Percentiles rank a stretch among this genome's conserved stretches.
These are phyloP conservation scores for Sinella curviseta DNA, from an alignment of 1,140 invertebrate genomes.

Conservation along the genomic window DNA sequence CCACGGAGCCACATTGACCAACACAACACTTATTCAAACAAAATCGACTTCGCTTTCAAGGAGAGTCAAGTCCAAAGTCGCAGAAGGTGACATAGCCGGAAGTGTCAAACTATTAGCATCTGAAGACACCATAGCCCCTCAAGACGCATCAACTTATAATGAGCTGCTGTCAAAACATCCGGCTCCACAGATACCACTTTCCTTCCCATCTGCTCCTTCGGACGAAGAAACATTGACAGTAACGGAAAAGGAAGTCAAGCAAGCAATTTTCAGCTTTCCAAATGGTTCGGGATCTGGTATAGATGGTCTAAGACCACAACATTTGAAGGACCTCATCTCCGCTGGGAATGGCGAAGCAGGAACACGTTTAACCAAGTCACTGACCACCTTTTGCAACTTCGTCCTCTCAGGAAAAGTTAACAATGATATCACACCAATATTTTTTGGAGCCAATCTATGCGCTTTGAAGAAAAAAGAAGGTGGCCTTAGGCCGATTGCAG, in stretches of 20 bases:
- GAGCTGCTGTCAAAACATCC: background rate
- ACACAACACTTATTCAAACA: too few species aligned
- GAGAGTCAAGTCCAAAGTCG: background rate
- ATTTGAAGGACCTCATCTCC: background rate
- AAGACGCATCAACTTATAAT: background rate
- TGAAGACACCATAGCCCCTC: background rate
- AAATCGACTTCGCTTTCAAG: background rate
- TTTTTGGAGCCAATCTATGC: slow-evolving; percentile 18
- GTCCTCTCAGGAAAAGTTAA: background rate
- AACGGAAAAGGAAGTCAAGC: background rate
- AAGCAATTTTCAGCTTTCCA: background rate
- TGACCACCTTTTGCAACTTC: slow-evolving; percentile 5
- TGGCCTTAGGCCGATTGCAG: slow-evolving; percentile 26
- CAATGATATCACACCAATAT: background rate
- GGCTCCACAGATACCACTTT: background rate
- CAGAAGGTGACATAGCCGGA: background rate
- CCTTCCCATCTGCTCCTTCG: background rate
- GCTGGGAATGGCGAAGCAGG: background rate
- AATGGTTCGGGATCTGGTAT: background rate
- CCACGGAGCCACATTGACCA: too few species aligned
- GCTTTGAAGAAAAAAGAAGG: slow-evolving; percentile 30
- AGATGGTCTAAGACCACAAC: background rate
- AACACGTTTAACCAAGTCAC: background rate
- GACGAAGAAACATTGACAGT: background rate
- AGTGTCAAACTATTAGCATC: background rate